Conservation (phyloP, 2,797 vertebrate species). For the Pachyuromys duprasi region DNA sequence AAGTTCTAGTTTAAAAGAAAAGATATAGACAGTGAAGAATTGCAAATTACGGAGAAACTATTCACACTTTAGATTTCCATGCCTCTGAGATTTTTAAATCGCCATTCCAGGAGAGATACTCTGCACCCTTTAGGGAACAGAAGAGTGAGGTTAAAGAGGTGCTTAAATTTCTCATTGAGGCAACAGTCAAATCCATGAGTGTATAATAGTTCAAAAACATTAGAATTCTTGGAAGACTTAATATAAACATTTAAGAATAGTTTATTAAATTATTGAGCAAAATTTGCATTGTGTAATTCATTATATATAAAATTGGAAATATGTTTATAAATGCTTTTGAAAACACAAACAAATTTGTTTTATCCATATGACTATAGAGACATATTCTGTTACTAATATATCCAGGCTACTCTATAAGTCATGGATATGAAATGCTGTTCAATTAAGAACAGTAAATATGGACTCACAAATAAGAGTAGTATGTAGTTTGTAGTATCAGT, state of each 20-base stretch:
- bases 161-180: slow-evolving; percentile 15
- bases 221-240: neutral
- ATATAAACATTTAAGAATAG: slow-evolving; percentile 12
- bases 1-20: slow-evolving; percentile 61
- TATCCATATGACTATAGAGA: neutral
- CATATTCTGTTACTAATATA: neutral
- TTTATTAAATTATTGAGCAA: neutral
- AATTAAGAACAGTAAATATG: neutral
- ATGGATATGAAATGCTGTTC: neutral
- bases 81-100: slow-evolving; percentile 22
- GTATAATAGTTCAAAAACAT: neutral
- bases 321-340: neutral
- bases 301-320: neutral
- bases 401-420: neutral
- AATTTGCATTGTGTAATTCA: neutral
- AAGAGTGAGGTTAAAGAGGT: neutral
- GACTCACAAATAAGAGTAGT: neutral
- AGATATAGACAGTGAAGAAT: slow-evolving; percentile 38
- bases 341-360: slow-evolving; percentile 1
- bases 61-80: slow-evolving; percentile 19
- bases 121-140: neutral
- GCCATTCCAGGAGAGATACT: neutral
- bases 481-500: neutral
- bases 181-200: neutral
- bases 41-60: slow-evolving; percentile 39